phyloP scores from a whole-genome alignment of 1,140 invertebrate genomes.

The Drosophila seguyi region DNA sequence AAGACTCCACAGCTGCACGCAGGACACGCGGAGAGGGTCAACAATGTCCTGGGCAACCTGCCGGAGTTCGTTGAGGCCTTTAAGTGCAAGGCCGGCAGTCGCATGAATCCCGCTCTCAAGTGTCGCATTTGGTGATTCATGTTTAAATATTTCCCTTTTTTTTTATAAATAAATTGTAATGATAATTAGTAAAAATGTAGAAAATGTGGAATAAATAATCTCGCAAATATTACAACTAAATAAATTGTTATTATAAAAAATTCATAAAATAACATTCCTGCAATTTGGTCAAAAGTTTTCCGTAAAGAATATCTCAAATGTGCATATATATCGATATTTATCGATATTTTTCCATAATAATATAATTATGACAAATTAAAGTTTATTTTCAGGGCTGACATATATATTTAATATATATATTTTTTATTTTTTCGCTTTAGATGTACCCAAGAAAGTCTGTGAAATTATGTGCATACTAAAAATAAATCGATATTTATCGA shows the following conservation, averaged over 20 bases:
- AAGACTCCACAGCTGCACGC: constrained; percentile 43
- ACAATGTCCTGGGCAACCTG: constrained; percentile 77
- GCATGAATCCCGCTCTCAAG: constrained; percentile 69
- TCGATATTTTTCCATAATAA: no score
- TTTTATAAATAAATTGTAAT: not conserved
- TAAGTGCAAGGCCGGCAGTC: constrained; percentile 52
- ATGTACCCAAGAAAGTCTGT: no score
- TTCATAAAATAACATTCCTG: not conserved
- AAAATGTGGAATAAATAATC: not conserved
- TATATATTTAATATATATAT: no score
- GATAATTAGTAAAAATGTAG: not conserved
- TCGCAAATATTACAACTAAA: not conserved
- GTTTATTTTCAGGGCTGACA: no score
- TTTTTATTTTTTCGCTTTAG: no score
- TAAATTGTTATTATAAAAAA: no score
- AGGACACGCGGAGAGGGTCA: constrained; percentile 64
- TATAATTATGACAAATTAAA: no score
- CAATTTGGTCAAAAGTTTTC: not conserved
- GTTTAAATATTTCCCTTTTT: no score
- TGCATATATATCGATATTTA: no score
- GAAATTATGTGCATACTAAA: no score
- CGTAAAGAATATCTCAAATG: no score
- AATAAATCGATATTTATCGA: no score
- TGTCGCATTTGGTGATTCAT: constrained; percentile 70
- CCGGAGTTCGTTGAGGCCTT: constrained; percentile 69